Percentiles rank a stretch among this genome's conserved stretches.
phyloP scores from a whole-genome alignment of 2,113 vertebrate species.

The Columba livia region DNA sequence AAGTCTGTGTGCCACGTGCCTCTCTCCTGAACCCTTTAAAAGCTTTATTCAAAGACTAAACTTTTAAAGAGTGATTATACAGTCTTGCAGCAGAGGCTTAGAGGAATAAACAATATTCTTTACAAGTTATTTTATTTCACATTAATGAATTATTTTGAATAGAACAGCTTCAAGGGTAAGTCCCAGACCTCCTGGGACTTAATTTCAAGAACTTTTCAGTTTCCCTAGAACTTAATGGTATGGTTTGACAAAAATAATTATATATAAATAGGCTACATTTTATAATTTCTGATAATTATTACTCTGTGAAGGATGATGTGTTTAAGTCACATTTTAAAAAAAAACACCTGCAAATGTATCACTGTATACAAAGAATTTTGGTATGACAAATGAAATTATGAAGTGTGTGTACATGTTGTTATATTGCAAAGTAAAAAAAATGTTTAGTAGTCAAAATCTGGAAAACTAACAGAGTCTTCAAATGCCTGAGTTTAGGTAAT shows the following conservation, averaged over 20 bases:
- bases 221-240: background rate
- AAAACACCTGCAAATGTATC: background rate
- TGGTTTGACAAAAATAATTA: background rate
- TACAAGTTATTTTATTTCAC: background rate
- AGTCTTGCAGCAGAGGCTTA: background rate
- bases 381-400: background rate
- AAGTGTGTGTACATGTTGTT: accelerated
- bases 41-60: conserved; percentile 1
- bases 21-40: background rate
- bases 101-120: conserved; percentile 33
- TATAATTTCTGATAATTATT: background rate
- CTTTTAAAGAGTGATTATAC: background rate
- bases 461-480: background rate
- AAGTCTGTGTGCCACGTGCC: background rate
- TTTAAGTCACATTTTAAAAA: background rate
- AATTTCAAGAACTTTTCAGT: background rate
- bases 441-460: background rate
- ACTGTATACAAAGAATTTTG: background rate
- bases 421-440: background rate
- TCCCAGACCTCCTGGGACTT: background rate
- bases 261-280: background rate
- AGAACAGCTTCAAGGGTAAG: background rate
- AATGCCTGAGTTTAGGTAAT: background rate
- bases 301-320: background rate
- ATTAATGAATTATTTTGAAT: conserved; percentile 15